phyloP scores from a whole-genome alignment of 2,113 vertebrate genomes.

The Tychaedon coryphoeus region DNA sequence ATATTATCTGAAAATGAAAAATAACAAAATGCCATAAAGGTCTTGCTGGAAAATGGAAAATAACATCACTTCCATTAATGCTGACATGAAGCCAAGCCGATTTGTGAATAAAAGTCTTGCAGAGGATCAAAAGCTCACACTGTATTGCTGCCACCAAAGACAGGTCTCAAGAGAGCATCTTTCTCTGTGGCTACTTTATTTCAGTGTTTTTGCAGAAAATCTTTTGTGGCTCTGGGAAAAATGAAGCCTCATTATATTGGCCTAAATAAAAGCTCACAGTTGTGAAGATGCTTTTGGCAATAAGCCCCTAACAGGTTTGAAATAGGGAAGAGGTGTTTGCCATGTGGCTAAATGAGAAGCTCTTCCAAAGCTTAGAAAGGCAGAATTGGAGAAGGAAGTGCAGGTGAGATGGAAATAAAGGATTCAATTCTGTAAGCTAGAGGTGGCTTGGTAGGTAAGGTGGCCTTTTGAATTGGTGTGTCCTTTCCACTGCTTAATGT shows the following conservation, averaged over 20 bases:
- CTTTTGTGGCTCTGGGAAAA: neutral
- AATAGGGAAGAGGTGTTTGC: neutral
- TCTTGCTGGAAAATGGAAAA: constrained; percentile 39
- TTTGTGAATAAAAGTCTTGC: constrained; percentile 10
- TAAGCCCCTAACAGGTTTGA: neutral
- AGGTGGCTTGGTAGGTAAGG: neutral
- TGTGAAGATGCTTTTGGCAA: neutral
- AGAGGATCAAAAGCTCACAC: neutral
- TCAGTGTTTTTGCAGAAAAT: neutral
- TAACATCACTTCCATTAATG: constrained; percentile 20
- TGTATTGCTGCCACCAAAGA: neutral
- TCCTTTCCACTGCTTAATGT: neutral
- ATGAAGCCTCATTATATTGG: neutral
- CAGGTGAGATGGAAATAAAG: neutral
- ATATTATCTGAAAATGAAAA: constrained; percentile 38
- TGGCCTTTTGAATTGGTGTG: neutral
- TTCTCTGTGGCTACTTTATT: neutral
- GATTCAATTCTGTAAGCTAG: neutral
- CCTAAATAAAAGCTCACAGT: neutral
- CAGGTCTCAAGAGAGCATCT: neutral
- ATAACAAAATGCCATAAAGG: neutral
- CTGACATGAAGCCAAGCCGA: constrained; percentile 13
- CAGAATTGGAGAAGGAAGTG: neutral
- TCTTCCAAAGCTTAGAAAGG: neutral
- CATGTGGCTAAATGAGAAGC: neutral